Base-by-base conservation (phyloP, 2,888 invertebrate species). In the Panopea generosa region DNA sequence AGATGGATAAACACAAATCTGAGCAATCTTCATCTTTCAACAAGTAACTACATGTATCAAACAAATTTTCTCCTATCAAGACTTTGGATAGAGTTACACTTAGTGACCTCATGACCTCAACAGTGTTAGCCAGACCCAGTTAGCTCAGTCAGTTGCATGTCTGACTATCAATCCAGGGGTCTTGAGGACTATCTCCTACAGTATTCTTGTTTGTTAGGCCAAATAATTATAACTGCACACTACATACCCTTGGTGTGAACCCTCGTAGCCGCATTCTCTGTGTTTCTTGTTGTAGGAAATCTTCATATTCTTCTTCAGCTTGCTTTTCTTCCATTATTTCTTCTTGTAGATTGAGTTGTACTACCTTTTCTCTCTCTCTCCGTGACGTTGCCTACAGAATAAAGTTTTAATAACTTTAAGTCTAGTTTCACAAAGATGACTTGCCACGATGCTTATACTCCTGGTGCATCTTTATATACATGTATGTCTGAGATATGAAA, bases 211-310 rank as follows among this genome's bases (percentile, higher is more conserved):
- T n/a, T n/a, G n/a, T n/a, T n/a, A n/a, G n/a, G n/a, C n/a, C n/a
- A n/a, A n/a, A n/a, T n/a, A n/a, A n/a, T n/a, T n/a, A n/a, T n/a
- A 45, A 45, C 20, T 16, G 6, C 6, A 18, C 14, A 24, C 16
- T 11, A 81, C 84, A 40, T 75, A 90, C 91, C 84, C 83, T 83
- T 9, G 90, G 89, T 43, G 85, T 85, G 65, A 83, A 90, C 7
- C 89, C 90, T 16, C 77, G 60, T 2, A 89, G 52, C 20, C 81
- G 85, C 84, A 92, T 75, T 45, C 89, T 79, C 57, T 90, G 77
- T 2, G 91, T 90, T 71, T 92, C 91, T 60, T 86, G 86, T 33
- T 67, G 63, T 66, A 92, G 70, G 67, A 92, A 77, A 24, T 90
- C 86, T 29, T 90, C 89, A 60, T 91, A 90, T 9, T 89, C 87